Evolutionary conservation across 2,888 invertebrate genomes (phyloP).

Genomic region (Yponomeuta plumbellus): DNA sequence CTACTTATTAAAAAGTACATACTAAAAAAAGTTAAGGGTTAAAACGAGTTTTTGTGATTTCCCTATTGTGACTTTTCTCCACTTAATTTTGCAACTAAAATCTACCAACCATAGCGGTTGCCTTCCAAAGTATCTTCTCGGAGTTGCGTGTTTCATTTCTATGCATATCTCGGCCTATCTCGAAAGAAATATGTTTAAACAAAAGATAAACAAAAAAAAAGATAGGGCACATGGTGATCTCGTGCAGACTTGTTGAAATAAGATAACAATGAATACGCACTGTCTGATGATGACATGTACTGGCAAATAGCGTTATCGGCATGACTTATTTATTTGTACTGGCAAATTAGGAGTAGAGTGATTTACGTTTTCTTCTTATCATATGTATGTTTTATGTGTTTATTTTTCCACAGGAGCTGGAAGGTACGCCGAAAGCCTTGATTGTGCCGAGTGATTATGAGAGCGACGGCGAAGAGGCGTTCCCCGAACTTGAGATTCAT

Average conservation of each 20-base stretch:
- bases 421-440: conserved; percentile 48
- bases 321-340: background rate
- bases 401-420: conserved; percentile 46
- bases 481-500: conserved; percentile 59
- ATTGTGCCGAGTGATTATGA: conserved; percentile 59
- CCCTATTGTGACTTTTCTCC: no score
- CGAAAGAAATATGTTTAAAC: background rate
- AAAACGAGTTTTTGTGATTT: no score
- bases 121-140: background rate
- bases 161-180: background rate
- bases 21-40: no score
- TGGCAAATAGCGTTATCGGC: background rate
- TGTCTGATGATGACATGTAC: background rate
- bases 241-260: background rate
- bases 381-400: background rate
- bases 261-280: background rate
- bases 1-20: no score
- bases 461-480: conserved; percentile 69
- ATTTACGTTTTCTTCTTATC: background rate
- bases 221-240: background rate
- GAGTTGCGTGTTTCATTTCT: background rate
- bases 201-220: background rate
- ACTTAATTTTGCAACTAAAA: no score
- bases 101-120: no score
- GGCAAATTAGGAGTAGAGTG: background rate